These are phyloP conservation scores for Mimas tiliae DNA, from an alignment of 2,888 invertebrate genomes.

Conservation along the genomic window DNA sequence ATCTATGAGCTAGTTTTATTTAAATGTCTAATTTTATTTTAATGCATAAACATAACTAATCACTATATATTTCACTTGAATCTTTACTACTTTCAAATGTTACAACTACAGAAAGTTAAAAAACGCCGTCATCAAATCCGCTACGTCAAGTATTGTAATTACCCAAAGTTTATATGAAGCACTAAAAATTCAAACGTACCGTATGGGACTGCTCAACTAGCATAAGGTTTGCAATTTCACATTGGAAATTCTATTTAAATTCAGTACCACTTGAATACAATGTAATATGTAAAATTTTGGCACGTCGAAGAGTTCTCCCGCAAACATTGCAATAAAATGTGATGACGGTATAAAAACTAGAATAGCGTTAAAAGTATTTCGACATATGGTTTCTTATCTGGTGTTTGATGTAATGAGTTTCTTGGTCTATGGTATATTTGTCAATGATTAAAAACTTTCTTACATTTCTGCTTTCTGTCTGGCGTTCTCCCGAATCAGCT, in stretches of 20 bases:
- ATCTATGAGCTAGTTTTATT: too few species aligned
- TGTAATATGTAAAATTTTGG: constrained; percentile 19
- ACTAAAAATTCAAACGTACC: not conserved
- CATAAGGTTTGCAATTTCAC: constrained; percentile 5
- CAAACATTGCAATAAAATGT: constrained; percentile 23
- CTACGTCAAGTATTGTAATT: too few species aligned
- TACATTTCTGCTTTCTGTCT: too few species aligned
- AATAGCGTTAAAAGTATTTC: constrained; percentile 18
- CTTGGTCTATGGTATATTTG: not conserved
- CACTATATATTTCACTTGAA: too few species aligned
- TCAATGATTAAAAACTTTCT: too few species aligned
- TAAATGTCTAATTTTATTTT: too few species aligned
- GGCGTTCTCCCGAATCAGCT: too few species aligned
- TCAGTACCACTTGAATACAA: constrained; percentile 16
- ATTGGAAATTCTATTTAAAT: constrained; percentile 23
- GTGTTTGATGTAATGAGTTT: not conserved
- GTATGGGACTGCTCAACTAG: not conserved
- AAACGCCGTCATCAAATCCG: too few species aligned
- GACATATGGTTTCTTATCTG: not conserved
- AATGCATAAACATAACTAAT: too few species aligned
- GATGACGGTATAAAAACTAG: constrained; percentile 14
- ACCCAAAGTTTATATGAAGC: not conserved
- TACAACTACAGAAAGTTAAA: too few species aligned
- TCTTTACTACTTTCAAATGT: too few species aligned
- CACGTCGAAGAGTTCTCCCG: constrained; percentile 20